Conservation (phyloP, 2,888 invertebrate species). For the Mayetiola destructor region DNA sequence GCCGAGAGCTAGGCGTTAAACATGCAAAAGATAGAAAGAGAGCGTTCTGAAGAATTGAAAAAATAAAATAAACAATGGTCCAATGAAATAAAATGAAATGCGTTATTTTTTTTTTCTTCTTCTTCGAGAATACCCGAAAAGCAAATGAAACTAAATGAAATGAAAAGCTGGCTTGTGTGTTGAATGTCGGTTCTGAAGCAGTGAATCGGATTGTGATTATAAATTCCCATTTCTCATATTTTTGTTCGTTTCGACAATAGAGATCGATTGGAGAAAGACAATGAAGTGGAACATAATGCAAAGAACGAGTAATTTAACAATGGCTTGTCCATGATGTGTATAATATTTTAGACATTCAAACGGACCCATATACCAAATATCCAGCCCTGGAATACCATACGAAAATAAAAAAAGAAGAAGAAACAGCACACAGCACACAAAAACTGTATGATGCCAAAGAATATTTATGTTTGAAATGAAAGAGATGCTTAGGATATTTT, state of each 20-base stretch:
- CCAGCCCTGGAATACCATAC: background rate
- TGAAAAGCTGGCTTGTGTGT: background rate
- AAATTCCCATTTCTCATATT: conserved; percentile 5
- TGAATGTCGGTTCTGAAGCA: background rate
- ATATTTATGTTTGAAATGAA: conserved; percentile 7
- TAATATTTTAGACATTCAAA: too few species aligned
- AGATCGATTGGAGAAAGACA: conserved; percentile 4
- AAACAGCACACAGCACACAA: background rate
- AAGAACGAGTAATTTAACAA: conserved; percentile 10
- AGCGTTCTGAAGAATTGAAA: background rate
- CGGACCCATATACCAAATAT: background rate
- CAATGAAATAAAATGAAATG: background rate
- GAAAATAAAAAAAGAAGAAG: background rate
- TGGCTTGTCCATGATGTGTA: conserved; percentile 4
- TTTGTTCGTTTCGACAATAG: background rate
- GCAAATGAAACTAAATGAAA: conserved; percentile 1
- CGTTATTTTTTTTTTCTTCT: too few species aligned
- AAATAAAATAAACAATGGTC: conserved; percentile 11
- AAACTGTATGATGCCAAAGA: background rate
- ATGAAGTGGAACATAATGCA: conserved; percentile 6
- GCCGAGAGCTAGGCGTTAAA: too few species aligned
- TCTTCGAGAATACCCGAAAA: too few species aligned
- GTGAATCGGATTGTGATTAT: background rate
- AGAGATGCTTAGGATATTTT: conserved; percentile 9
- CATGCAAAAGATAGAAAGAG: background rate